Conservation (phyloP, 2,113 vertebrate genomes). For the Taxidea taxus region DNA sequence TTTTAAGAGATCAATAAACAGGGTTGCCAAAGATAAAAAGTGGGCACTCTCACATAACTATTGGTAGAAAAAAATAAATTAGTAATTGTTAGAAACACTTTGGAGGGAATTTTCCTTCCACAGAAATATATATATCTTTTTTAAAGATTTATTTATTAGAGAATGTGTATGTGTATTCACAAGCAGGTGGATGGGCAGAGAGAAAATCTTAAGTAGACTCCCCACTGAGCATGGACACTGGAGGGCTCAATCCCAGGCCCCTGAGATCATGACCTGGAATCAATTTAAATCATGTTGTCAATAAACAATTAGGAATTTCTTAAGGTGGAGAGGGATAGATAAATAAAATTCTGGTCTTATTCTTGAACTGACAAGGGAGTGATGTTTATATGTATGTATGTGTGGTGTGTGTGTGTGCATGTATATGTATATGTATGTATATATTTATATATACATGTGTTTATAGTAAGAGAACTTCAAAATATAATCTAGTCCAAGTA, state of each 20-base stretch:
- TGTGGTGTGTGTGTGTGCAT: no score
- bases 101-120: no score
- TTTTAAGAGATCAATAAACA: neutral
- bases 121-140: no score
- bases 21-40: neutral
- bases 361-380: neutral
- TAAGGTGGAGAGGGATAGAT: neutral
- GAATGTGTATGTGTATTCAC: no score
- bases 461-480: neutral
- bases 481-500: neutral
- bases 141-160: no score
- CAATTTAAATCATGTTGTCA: neutral
- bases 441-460: neutral
- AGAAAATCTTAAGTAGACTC: no score
- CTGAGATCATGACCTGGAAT: neutral
- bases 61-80: neutral
- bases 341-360: neutral
- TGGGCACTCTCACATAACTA: neutral
- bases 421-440: neutral
- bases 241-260: no score
- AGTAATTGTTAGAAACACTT: no score
- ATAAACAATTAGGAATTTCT: neutral
- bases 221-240: no score
- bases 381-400: no score
- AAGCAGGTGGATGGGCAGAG: no score